These are phyloP conservation scores for Gisinianus flammeolus DNA, from an alignment of 2,888 invertebrate species.

Conservation along the genomic window DNA sequence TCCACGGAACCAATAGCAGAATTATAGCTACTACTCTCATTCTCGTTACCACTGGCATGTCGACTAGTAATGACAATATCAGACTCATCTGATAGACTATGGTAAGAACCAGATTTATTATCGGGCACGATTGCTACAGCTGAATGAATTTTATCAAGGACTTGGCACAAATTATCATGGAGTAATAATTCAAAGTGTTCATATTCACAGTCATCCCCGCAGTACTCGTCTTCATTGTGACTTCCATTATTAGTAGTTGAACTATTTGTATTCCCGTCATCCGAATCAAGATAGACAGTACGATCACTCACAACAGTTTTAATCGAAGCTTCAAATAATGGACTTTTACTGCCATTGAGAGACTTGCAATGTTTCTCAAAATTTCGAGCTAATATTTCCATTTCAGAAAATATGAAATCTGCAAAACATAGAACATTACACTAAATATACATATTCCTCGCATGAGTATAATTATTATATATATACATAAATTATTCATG, in stretches of 20 bases:
- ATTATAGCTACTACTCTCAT: slow-evolving; percentile 26
- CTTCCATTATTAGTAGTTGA: not conserved
- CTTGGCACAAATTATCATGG: slow-evolving; percentile 27
- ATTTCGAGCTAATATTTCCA: slow-evolving; percentile 45
- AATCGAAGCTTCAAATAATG: slow-evolving; percentile 36
- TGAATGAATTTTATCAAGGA: slow-evolving; percentile 52
- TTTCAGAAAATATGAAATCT: slow-evolving; percentile 55
- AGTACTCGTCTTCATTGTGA: slow-evolving; percentile 17
- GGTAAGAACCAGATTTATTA: slow-evolving; percentile 54
- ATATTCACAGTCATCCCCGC: slow-evolving; percentile 30
- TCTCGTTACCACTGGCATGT: slow-evolving; percentile 36
- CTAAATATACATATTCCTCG: no score
- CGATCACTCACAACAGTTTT: slow-evolving; percentile 37
- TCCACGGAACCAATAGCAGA: slow-evolving; percentile 38
- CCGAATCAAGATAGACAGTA: slow-evolving; percentile 23
- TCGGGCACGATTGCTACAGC: slow-evolving; percentile 47
- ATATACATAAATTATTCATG: no score
- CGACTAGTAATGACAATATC: slow-evolving; percentile 38
- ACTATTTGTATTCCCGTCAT: not conserved
- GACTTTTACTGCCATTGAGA: slow-evolving; percentile 24
- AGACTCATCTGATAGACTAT: slow-evolving; percentile 52
- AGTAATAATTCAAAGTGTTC: slow-evolving; percentile 33
- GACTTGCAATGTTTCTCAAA: slow-evolving; percentile 47
- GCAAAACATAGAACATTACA: no score
- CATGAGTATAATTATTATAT: no score